Evolutionary conservation across 2,888 invertebrate species (phyloP), one percentile per base, ranked within the genome.

Genomic region (Alitta virens): DNA sequence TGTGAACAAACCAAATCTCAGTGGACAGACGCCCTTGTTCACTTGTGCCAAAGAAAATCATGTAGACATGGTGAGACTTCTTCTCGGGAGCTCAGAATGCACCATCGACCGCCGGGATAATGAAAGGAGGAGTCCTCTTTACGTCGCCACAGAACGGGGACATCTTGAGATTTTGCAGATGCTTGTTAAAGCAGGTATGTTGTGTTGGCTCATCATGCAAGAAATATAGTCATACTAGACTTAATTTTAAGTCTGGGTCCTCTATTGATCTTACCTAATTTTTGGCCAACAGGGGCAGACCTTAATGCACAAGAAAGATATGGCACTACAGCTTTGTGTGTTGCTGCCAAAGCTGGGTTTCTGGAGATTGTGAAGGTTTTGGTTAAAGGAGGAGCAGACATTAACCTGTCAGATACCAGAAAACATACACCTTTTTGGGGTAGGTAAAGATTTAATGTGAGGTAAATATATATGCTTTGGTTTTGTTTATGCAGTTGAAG

Each of bases 241-340:
- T 33, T 33, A 33, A 7, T 33, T 12, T 33, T 33, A 7, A 33
- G 12, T 33, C 33, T n/a, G n/a, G n/a, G n/a, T n/a, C n/a, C n/a
- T n/a, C n/a, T n/a, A n/a, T n/a, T n/a, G n/a, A n/a, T n/a, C n/a
- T n/a, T n/a, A n/a, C n/a, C n/a, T n/a, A n/a, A n/a, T 33, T 33
- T 33, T 33, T 33, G n/a, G n/a, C n/a, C n/a, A 40, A 50, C 60
- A 79, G 79, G 75, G 54, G 75, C 75, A 56, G 66, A 72, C 51
- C 38, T 73, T 2, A 73, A 78, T 63, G 52, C 56, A n/a, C 69
- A 70, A 56, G 77, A 78, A 61, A 68, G 70, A 46, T 67, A 64
- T 46, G 74, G 76, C 9, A 68, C 70, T 21, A 75, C 77, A 52
- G 74, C 80, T 2, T 65, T 77, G 38, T 75, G 68, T 59, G 65